A percentile compares a stretch with the other conserved stretches of the same genome.
These are phyloP conservation scores for Lasioglossum vierecki DNA, from an alignment of 2,888 invertebrate genomes.

Conservation along the genomic window DNA sequence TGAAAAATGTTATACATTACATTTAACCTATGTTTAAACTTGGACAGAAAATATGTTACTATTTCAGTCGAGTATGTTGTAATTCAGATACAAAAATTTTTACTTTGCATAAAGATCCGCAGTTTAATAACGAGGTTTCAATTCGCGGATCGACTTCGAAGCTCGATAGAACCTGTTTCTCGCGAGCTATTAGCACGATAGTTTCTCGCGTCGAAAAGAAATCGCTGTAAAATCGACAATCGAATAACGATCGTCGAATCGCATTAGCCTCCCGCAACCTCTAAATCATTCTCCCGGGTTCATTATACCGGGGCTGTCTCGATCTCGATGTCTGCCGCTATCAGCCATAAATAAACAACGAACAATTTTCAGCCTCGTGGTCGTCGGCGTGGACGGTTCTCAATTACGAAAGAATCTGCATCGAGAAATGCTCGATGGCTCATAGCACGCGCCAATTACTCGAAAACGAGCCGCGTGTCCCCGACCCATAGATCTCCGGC, in stretches of 20 bases:
- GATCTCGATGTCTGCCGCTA: not conserved
- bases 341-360: not conserved
- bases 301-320: conserved; percentile 3
- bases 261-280: conserved; percentile 5
- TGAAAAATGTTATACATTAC: too few relatives aligned
- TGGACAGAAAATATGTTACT: too few relatives aligned
- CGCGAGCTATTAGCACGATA: not conserved
- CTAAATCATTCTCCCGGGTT: conserved; percentile 2
- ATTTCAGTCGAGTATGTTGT: too few relatives aligned
- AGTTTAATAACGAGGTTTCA: not conserved
- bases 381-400: not conserved
- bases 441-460: conserved; percentile 25
- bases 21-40: too few relatives aligned
- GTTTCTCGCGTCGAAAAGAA: not conserved
- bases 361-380: not conserved
- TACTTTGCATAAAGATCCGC: too few relatives aligned
- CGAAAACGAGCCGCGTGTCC: conserved; percentile 18
- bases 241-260: not conserved
- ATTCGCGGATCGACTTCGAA: not conserved
- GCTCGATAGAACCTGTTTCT: not conserved
- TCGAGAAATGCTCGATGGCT: not conserved
- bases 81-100: too few relatives aligned
- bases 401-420: conserved; percentile 8
- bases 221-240: not conserved
- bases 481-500: conserved; percentile 16